These are phyloP conservation scores for Hemichromis elongatus DNA, from an alignment of 2,113 vertebrate species.

Conservation along the genomic window DNA sequence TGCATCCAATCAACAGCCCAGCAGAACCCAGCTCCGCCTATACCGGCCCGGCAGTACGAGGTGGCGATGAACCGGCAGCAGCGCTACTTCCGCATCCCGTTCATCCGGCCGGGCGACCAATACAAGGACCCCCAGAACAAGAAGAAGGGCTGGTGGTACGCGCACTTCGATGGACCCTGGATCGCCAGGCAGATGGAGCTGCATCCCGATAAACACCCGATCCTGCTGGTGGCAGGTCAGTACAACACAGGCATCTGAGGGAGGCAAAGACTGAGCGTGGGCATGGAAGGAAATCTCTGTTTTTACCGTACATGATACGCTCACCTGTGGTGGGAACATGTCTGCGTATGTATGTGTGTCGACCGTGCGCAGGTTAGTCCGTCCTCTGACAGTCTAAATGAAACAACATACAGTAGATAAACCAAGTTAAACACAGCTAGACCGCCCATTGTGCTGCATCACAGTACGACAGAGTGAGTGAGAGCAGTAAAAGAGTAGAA, in stretches of 20 bases:
- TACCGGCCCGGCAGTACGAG: conserved; percentile 82
- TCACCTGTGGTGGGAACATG: not conserved
- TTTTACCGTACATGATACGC: not conserved
- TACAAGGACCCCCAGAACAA: conserved; percentile 91
- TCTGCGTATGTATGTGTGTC: not conserved
- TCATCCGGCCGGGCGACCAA: conserved; percentile 90
- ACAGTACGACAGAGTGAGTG: not conserved
- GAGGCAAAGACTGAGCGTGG: not conserved
- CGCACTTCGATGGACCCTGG: conserved; percentile 95
- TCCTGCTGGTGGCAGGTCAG: conserved; percentile 93
- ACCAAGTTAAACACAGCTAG: not conserved
- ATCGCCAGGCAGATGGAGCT: conserved; percentile 98
- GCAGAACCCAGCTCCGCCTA: conserved; percentile 78
- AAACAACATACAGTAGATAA: not conserved
- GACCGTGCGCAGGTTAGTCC: not conserved
- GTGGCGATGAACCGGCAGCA: conserved; percentile 85
- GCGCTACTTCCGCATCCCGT: conserved; percentile 96
- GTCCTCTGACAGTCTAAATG: not conserved
- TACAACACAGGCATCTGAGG: not conserved
- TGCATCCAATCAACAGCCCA: conserved; percentile 73
- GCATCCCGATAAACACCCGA: conserved; percentile 94
- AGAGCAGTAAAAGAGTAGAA: not conserved
- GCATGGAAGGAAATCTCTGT: not conserved
- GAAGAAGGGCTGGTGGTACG: conserved; percentile 99
- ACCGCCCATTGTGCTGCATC: not conserved